Base-by-base conservation (phyloP, 2,113 vertebrate genomes). In the Oxyruncus cristatus region DNA sequence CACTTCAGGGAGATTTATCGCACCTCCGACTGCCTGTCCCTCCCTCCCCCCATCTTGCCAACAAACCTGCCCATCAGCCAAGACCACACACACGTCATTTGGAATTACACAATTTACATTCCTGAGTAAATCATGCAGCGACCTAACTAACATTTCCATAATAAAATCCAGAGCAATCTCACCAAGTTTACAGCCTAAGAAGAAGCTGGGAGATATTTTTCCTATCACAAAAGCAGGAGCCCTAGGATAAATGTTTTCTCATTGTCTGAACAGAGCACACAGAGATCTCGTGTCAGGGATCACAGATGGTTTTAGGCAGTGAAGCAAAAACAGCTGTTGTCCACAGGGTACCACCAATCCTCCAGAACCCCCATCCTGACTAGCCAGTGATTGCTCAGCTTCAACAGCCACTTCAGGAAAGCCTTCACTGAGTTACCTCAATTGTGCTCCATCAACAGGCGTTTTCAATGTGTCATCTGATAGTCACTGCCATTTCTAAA, bases 401-500 rank as follows among this genome's bases (percentile, higher is more conserved):
- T 23, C 56, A 72, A 9, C 2, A 11, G 8, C 11, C 35, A 12
- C 42, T 52, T 76, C 24, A 10, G 6, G 14, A 67, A 78, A 94
- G 17, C 41, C 33, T 80, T 33, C n/a, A n/a, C 16, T 0, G 6
- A 9, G 12, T 9, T 32, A 37, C 53, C 79, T 62, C 55, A 9
- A 3, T 0, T 12, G 17, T 5, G 1, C 12, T 32, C 6, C 2
- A 2, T 13, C 68, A 52, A 37, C 35, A 5, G 0, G 0, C 0
- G 0, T 66, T 77, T 58, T 8, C 50, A 20, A 46, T 7, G 9
- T 33, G 23, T 30, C 37, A 49, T 8, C 37, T 50, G 32, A 21
- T 0, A 58, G 11, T 17, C 49, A 44, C 30, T 66, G 24, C 19
- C 8, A 15, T 37, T 86, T 81, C 83, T 71, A 28, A 35, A 86